These are phyloP conservation scores for Lasaia peninsularis DNA, from an alignment of 1,140 invertebrate genomes.

Conservation along the genomic window DNA sequence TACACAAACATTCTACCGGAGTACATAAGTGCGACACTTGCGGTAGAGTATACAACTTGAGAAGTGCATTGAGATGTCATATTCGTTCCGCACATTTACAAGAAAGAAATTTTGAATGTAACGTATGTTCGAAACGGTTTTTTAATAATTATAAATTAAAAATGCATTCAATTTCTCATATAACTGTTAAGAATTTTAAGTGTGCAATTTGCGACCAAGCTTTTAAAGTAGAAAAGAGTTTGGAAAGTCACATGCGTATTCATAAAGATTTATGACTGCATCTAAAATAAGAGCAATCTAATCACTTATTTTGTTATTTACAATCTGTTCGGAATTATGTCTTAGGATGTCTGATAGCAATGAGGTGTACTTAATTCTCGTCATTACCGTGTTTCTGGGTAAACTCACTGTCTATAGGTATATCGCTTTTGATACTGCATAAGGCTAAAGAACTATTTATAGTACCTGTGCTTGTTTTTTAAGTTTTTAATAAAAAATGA, in stretches of 20 bases:
- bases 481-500: no score
- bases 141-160: constrained; percentile 69
- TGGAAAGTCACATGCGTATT: constrained; percentile 56
- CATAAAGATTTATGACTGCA: no score
- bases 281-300: no score
- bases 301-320: no score
- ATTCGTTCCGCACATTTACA: constrained; percentile 60
- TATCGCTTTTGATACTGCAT: no score
- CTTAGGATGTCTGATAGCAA: no score
- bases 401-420: no score
- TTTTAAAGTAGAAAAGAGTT: constrained; percentile 71
- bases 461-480: no score
- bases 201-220: constrained; percentile 83
- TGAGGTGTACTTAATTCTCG: no score
- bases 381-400: no score
- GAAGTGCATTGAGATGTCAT: constrained; percentile 67
- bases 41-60: constrained; percentile 55
- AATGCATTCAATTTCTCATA: constrained; percentile 79
- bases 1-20: constrained; percentile 59
- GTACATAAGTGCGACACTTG: constrained; percentile 72
- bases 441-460: no score
- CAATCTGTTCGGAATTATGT: no score
- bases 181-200: constrained; percentile 84
- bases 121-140: constrained; percentile 67
- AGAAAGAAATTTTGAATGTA: constrained; percentile 64